A percentile compares a stretch with the other conserved stretches of the same genome.
phyloP scores from a whole-genome alignment of 1,140 invertebrate genomes.

The Thaumetopoea pityocampa region DNA sequence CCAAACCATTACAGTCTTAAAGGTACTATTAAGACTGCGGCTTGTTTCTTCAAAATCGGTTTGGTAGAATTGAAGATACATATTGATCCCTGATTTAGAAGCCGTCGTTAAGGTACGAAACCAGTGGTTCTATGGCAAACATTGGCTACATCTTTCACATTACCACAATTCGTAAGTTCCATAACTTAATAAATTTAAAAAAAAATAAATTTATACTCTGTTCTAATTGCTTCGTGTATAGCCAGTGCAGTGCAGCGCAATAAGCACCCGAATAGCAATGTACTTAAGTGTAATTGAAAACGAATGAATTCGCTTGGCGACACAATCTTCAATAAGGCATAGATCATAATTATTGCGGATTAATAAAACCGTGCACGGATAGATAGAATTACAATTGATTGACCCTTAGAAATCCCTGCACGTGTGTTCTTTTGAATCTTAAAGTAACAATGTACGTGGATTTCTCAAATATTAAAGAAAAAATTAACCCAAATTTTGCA shows the following conservation, averaged over 20 bases:
- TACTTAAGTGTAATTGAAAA: conserved; percentile 43
- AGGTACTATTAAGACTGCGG: too few species aligned
- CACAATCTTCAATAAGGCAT: conserved; percentile 39
- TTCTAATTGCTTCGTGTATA: conserved; percentile 32
- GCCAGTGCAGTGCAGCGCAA: too few species aligned
- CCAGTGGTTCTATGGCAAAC: too few species aligned
- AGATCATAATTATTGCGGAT: conserved; percentile 22
- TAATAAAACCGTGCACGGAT: conserved; percentile 11
- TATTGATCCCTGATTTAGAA: too few species aligned
- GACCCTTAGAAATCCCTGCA: conserved; percentile 20
- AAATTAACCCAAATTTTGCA: conserved; percentile 69
- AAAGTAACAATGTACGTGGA: conserved; percentile 47
- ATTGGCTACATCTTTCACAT: conserved; percentile 1
- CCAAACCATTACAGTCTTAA: too few species aligned
- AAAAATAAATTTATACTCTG: conserved; percentile 23
- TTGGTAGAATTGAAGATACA: too few species aligned
- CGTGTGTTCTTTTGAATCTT: conserved; percentile 10
- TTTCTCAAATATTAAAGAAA: conserved; percentile 50
- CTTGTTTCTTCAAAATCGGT: too few species aligned
- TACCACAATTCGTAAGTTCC: conserved; percentile 9
- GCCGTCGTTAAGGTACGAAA: too few species aligned
- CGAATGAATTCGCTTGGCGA: conserved; percentile 31
- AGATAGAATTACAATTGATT: conserved; percentile 13
- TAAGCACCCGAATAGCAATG: conserved; percentile 34
- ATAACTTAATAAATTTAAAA: too few species aligned